Evolutionary conservation across 2,888 invertebrate genomes (phyloP).

Genomic region (Latrodectus hesperus): DNA sequence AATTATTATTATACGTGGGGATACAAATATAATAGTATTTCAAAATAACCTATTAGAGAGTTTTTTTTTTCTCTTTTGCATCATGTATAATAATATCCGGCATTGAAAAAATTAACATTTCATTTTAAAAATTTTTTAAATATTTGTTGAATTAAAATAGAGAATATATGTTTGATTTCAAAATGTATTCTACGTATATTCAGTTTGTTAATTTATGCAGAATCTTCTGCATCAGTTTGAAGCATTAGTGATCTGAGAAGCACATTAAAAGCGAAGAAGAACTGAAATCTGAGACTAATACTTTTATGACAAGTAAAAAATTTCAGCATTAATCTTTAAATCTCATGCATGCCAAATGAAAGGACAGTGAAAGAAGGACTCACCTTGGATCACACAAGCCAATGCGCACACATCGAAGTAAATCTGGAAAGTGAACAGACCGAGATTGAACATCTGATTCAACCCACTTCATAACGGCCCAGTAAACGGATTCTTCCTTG

Average conservation of each 20-base stretch:
- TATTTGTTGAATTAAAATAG: too few relatives aligned
- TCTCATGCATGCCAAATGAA: not conserved
- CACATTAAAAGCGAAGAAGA: not conserved
- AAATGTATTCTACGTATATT: too few relatives aligned
- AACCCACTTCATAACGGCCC: conserved; percentile 84
- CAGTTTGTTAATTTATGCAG: too few relatives aligned
- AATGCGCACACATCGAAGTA: conserved; percentile 81
- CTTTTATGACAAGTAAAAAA: not conserved
- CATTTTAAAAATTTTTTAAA: too few relatives aligned
- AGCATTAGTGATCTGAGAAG: not conserved
- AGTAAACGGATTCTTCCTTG: conserved; percentile 84
- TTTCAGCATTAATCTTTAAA: not conserved
- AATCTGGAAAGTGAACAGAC: conserved; percentile 78
- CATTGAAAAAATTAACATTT: too few relatives aligned
- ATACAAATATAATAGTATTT: too few relatives aligned
- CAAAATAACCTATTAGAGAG: too few relatives aligned
- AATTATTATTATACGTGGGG: too few relatives aligned
- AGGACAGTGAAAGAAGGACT: conserved; percentile 75
- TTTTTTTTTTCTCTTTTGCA: too few relatives aligned
- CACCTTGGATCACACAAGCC: conserved; percentile 80
- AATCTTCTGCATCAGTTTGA: not conserved
- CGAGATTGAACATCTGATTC: conserved; percentile 79
- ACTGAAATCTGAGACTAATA: not conserved
- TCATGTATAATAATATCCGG: too few relatives aligned
- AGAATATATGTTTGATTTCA: too few relatives aligned